phyloP scores from a whole-genome alignment of 2,888 invertebrate genomes.

The Acholoe squamosa region DNA sequence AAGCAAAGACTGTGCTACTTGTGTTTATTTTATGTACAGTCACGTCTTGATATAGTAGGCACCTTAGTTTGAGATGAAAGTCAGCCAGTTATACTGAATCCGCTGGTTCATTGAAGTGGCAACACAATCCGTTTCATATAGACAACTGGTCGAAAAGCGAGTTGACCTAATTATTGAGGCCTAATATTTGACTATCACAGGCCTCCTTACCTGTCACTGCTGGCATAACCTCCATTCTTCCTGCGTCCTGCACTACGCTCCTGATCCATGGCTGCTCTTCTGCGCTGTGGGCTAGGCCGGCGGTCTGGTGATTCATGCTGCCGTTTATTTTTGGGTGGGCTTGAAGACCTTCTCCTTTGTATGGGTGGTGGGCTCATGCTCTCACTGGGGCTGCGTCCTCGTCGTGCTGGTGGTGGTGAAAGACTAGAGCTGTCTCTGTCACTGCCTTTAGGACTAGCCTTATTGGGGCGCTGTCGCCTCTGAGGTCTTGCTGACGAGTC shows the following conservation, averaged over 20 bases:
- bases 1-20: too few species aligned
- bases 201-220: constrained; percentile 27
- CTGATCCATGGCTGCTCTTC: not conserved
- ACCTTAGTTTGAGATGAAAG: too few species aligned
- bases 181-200: too few species aligned
- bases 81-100: too few species aligned
- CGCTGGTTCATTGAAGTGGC: too few species aligned
- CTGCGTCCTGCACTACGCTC: not conserved
- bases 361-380: constrained; percentile 46
- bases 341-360: not conserved
- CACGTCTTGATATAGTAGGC: too few species aligned
- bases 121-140: too few species aligned
- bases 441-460: constrained; percentile 22
- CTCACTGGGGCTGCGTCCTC: constrained; percentile 4
- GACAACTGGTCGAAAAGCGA: too few species aligned
- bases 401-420: constrained; percentile 29
- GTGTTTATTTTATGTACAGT: too few species aligned
- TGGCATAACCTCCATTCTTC: constrained; percentile 23
- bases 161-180: too few species aligned
- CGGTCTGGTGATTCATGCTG: not conserved
- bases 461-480: constrained; percentile 2
- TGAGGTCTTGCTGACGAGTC: not conserved
- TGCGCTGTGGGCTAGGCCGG: not conserved
- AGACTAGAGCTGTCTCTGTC: not conserved
- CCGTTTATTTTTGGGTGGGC: not conserved